phyloP scores from a whole-genome alignment of 2,113 vertebrate genomes.

The Rhombomys opimus region DNA sequence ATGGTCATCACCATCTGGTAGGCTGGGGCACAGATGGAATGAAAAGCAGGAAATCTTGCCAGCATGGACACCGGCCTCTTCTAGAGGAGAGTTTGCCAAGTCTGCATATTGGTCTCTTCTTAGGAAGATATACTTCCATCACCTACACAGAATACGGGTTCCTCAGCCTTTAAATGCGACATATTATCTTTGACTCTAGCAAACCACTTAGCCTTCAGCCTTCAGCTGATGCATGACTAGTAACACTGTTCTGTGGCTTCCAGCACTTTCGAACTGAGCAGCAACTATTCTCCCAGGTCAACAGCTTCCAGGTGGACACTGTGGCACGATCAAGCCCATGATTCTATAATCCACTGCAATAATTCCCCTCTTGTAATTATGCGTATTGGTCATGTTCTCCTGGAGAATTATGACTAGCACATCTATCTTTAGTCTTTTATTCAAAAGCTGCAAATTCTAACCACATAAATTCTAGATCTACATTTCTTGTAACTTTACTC shows the following conservation, averaged over 20 bases:
- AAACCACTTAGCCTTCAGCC: background rate
- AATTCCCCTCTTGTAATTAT: background rate
- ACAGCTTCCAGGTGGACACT: background rate
- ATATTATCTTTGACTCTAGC: background rate
- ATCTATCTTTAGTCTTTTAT: background rate
- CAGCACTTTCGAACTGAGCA: background rate
- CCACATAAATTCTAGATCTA: background rate
- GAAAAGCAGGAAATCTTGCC: background rate
- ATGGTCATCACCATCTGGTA: background rate
- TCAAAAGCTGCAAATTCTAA: constrained; percentile 15
- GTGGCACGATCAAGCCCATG: background rate
- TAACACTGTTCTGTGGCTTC: background rate
- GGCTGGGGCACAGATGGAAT: background rate
- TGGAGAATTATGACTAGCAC: background rate
- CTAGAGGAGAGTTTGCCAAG: background rate
- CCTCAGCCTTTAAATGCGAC: background rate
- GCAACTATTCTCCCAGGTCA: background rate
- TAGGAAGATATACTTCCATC: background rate
- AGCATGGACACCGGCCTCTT: background rate
- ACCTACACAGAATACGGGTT: too few relatives aligned
- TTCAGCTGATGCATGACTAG: background rate
- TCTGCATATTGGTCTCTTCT: background rate
- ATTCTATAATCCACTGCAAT: background rate
- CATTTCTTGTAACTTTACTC: background rate
- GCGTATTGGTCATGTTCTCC: background rate